Conservation (phyloP, 2,797 vertebrate species). For the Catostomus latipinnis region DNA sequence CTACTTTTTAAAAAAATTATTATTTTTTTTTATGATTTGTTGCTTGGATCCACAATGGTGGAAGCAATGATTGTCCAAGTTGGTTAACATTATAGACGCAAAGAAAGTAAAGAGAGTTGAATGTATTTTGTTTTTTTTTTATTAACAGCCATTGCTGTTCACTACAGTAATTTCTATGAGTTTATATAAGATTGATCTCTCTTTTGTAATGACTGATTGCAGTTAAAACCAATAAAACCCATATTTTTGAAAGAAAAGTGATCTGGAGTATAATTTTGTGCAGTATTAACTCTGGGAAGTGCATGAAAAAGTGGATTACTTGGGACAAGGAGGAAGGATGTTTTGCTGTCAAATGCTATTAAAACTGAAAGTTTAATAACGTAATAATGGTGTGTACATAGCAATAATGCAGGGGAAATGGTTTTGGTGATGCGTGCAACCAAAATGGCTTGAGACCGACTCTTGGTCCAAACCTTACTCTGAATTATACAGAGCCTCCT, state of each 20-base stretch:
- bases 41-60: slow-evolving; percentile 81
- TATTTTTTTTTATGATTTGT: slow-evolving; percentile 77
- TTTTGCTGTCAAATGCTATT: slow-evolving; percentile 20
- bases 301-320: not conserved
- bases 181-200: slow-evolving; percentile 90
- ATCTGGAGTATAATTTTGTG: slow-evolving; percentile 29
- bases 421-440: slow-evolving; percentile 9
- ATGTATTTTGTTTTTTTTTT: slow-evolving; percentile 93
- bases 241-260: slow-evolving; percentile 76
- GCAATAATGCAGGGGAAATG: slow-evolving; percentile 1
- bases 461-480: not conserved
- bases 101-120: slow-evolving; percentile 92
- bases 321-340: not conserved
- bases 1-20: slow-evolving; percentile 6
- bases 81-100: slow-evolving; percentile 90
- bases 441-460: not conserved
- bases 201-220: slow-evolving; percentile 99
- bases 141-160: slow-evolving; percentile 82
- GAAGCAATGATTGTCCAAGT: slow-evolving; percentile 58
- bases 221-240: slow-evolving; percentile 99
- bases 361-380: not conserved
- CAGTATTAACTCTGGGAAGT: slow-evolving; percentile 1
- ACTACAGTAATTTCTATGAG: slow-evolving; percentile 96
- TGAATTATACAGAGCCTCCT: not conserved
- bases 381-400: slow-evolving; percentile 21